Conservation (phyloP, 2,113 vertebrate species). For the Dryoscopus gambensis region DNA sequence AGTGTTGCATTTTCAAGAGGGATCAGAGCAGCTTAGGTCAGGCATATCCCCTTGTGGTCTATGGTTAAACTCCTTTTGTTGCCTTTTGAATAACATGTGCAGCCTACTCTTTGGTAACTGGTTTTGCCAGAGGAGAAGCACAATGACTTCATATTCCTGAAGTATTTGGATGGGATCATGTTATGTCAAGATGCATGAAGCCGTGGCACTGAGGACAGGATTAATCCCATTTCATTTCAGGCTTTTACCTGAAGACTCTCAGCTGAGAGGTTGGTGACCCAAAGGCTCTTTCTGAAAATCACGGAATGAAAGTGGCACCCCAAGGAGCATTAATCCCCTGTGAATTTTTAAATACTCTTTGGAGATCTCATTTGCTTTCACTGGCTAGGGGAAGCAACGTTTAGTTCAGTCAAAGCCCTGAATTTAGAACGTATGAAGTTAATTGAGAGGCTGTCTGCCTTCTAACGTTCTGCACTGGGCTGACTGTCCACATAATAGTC, state of each 20-base stretch:
- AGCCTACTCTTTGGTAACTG: neutral
- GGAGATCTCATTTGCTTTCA: neutral
- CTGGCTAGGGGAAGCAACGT: neutral
- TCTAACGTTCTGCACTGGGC: neutral
- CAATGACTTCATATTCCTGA: neutral
- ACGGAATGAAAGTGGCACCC: neutral
- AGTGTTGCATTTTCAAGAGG: neutral
- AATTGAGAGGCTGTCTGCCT: neutral
- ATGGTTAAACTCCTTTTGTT: neutral
- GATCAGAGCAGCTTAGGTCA: neutral
- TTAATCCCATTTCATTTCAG: neutral
- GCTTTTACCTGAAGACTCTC: neutral
- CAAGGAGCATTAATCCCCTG: neutral
- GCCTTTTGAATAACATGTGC: neutral
- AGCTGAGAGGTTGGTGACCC: neutral
- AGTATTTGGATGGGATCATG: neutral
- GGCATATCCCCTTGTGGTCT: neutral
- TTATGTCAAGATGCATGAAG: neutral
- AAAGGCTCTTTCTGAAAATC: neutral
- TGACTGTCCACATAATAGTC: neutral
- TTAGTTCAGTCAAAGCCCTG: neutral
- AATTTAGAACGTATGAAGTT: neutral
- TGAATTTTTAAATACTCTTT: neutral
- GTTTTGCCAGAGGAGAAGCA: neutral
- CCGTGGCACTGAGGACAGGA: neutral